Evolutionary conservation across 1,140 invertebrate genomes (phyloP).

Genomic region (Lutraria rhynchaena): DNA sequence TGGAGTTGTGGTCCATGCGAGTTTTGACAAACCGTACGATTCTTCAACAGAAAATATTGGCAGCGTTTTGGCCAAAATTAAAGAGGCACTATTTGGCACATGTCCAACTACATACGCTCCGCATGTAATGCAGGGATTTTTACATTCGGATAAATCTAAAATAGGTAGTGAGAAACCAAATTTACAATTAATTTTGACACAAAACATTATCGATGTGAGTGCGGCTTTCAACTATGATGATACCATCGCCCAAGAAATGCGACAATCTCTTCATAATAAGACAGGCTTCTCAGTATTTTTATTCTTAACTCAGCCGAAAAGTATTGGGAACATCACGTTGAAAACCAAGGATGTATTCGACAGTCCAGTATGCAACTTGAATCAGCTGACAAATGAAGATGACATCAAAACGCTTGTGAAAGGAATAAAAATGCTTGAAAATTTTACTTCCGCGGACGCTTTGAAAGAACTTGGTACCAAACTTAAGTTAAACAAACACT

Average conservation of each 20-base stretch:
- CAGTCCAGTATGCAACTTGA: not conserved
- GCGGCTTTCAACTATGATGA: not conserved
- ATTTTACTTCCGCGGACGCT: not conserved
- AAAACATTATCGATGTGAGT: not conserved
- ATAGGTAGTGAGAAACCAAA: not conserved
- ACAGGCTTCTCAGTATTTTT: not conserved
- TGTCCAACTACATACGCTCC: not conserved
- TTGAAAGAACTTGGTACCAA: not conserved
- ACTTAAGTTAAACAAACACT: slow-evolving; percentile 6
- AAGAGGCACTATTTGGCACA: slow-evolving; percentile 4
- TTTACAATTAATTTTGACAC: not conserved
- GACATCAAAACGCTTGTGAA: not conserved
- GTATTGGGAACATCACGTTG: not conserved
- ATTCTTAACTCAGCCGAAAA: slow-evolving; percentile 13
- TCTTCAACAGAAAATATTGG: not conserved
- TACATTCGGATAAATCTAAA: not conserved
- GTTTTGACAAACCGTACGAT: not conserved
- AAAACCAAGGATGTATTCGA: slow-evolving; percentile 10
- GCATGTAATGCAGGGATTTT: not conserved
- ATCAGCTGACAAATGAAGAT: not conserved
- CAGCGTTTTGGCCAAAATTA: not conserved
- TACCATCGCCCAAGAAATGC: not conserved
- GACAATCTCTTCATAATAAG: not conserved
- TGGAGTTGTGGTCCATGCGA: not conserved
- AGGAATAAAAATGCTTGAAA: not conserved